Evolutionary conservation across 1,140 invertebrate genomes (phyloP).

Genomic region (Micrasema longulum): DNA sequence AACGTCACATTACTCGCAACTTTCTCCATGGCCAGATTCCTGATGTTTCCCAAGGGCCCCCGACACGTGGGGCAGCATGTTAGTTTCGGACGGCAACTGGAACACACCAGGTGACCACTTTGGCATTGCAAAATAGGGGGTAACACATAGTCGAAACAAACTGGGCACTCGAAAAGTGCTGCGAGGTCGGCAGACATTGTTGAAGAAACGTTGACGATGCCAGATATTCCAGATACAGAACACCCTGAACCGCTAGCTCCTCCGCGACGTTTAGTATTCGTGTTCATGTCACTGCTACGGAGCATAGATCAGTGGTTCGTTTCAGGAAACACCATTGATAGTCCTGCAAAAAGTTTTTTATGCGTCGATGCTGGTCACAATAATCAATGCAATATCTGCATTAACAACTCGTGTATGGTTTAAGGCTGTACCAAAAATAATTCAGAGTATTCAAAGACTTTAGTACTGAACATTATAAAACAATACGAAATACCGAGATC

Average conservation of each 20-base stretch:
- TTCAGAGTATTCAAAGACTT: conserved; percentile 12
- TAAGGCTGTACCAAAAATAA: not conserved
- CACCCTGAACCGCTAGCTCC: conserved; percentile 47
- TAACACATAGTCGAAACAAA: conserved; percentile 99
- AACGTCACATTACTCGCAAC: conserved; percentile 98
- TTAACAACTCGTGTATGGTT: too few relatives aligned
- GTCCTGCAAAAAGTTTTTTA: not conserved
- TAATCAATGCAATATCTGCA: not conserved
- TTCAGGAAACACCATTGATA: conserved; percentile 23
- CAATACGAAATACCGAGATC: conserved; percentile 8
- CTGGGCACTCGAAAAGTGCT: conserved; percentile 98
- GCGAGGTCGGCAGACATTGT: conserved; percentile 88
- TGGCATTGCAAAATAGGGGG: conserved; percentile 94
- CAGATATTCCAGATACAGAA: conserved; percentile 58
- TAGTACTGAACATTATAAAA: conserved; percentile 21
- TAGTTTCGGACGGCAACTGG: conserved; percentile 95
- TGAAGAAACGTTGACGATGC: conserved; percentile 65
- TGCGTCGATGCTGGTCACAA: not conserved
- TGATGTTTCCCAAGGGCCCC: conserved; percentile 95
- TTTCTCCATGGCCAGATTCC: conserved; percentile 99
- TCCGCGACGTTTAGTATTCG: conserved; percentile 47
- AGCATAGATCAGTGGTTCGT: conserved; percentile 24
- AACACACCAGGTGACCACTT: conserved; percentile 91
- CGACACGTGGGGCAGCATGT: conserved; percentile 97
- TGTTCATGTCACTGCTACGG: conserved; percentile 46